Percentiles rank a stretch among this genome's conserved stretches.
phyloP scores from a whole-genome alignment of 2,113 vertebrate genomes.

The Anoplopoma fimbria region DNA sequence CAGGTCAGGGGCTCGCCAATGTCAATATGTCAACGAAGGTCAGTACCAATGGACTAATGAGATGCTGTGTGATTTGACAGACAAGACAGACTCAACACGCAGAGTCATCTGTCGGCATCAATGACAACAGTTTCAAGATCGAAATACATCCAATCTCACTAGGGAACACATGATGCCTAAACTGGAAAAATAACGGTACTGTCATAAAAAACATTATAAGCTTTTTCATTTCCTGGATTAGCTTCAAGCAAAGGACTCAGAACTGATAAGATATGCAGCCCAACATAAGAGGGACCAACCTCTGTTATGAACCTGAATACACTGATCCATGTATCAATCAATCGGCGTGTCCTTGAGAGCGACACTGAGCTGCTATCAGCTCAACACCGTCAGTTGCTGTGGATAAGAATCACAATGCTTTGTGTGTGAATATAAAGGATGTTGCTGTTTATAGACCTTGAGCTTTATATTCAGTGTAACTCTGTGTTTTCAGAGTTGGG shows the following conservation, averaged over 20 bases:
- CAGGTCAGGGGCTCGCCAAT: neutral
- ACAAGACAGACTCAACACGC: conserved; percentile 11
- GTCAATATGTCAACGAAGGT: neutral
- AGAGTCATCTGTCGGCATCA: conserved; percentile 4
- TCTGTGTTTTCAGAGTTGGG: neutral
- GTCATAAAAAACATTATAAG: conserved; percentile 5
- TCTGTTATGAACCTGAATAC: conserved; percentile 35
- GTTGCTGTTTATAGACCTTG: conserved; percentile 21
- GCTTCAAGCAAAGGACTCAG: conserved; percentile 19
- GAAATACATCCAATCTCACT: conserved; percentile 8
- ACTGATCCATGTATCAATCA: conserved; percentile 27
- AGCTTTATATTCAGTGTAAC: conserved; percentile 29
- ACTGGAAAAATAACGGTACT: conserved; percentile 23
- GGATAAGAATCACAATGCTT: conserved; percentile 35
- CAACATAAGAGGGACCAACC: conserved; percentile 1
- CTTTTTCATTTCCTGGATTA: conserved; percentile 52
- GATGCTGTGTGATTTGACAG: neutral
- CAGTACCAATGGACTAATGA: conserved; percentile 25
- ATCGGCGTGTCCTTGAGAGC: conserved; percentile 37
- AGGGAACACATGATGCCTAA: conserved; percentile 2
- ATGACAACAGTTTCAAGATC: conserved; percentile 17
- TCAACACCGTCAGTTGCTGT: conserved; percentile 10
- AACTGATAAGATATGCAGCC: conserved; percentile 23
- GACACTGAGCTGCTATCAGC: conserved; percentile 23
- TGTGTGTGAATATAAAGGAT: conserved; percentile 27